phyloP scores from a whole-genome alignment of 92 coral and sea anemone species.

The Galaxea fascicularis region DNA sequence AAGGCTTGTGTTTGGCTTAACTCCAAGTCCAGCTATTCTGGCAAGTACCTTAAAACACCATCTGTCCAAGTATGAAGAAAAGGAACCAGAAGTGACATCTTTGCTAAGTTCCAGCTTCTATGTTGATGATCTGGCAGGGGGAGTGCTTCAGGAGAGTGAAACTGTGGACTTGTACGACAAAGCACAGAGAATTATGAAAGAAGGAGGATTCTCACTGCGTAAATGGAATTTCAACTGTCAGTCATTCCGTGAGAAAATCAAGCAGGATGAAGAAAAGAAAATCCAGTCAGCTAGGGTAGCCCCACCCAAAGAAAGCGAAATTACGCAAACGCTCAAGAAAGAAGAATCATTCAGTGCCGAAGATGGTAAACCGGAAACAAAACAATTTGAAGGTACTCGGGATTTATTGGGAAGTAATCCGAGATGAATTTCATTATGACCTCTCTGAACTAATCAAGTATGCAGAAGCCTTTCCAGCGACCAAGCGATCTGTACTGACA shows the following conservation, averaged over 20 bases:
- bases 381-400: slow-evolving; percentile 23
- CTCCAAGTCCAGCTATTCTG: slow-evolving; percentile 57
- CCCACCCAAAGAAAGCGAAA: slow-evolving; percentile 14
- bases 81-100: slow-evolving; percentile 33
- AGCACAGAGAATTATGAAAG: slow-evolving; percentile 22
- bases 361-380: slow-evolving; percentile 1
- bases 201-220: slow-evolving; percentile 31
- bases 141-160: slow-evolving; percentile 29
- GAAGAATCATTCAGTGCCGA: slow-evolving; percentile 12
- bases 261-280: slow-evolving; percentile 17
- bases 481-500: slow-evolving; percentile 71
- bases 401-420: slow-evolving; percentile 22
- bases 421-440: slow-evolving; percentile 56
- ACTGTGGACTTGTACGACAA: slow-evolving; percentile 20
- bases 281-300: neutral
- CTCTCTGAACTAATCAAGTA: slow-evolving; percentile 53
- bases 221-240: slow-evolving; percentile 36
- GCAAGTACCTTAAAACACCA: slow-evolving; percentile 54
- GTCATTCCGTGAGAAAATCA: slow-evolving; percentile 13
- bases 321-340: neutral
- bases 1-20: slow-evolving; percentile 56
- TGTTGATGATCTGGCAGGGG: slow-evolving; percentile 53
- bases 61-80: slow-evolving; percentile 40
- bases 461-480: slow-evolving; percentile 64
- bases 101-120: slow-evolving; percentile 33